These are phyloP conservation scores for Agelastica alni DNA, from an alignment of 2,888 invertebrate genomes.

Conservation along the genomic window DNA sequence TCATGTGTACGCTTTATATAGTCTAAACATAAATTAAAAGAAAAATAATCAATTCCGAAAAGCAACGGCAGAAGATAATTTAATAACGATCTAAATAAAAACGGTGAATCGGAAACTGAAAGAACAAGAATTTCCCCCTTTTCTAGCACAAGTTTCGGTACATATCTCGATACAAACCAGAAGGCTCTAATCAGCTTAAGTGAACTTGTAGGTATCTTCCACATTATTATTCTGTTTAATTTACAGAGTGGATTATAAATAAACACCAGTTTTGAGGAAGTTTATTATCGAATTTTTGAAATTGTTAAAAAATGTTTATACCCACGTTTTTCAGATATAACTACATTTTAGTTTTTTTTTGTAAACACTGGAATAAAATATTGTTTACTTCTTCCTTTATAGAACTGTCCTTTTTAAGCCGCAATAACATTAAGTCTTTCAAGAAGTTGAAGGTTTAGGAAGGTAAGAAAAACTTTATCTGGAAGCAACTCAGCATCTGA, in stretches of 20 bases:
- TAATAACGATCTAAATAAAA: conserved; percentile 35
- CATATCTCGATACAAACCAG: conserved; percentile 45
- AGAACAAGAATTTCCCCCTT: conserved; percentile 37
- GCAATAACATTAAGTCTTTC: no score
- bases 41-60: conserved; percentile 32
- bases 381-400: no score
- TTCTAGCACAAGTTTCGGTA: conserved; percentile 39
- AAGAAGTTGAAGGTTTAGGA: no score
- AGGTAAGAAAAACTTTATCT: no score
- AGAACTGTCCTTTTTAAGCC: no score
- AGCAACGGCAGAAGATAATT: conserved; percentile 29
- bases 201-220: conserved; percentile 35
- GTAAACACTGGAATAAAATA: no score
- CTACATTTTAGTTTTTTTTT: no score
- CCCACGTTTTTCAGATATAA: no score
- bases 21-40: conserved; percentile 29
- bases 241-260: conserved; percentile 19
- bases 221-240: conserved; percentile 25
- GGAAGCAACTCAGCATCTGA: no score
- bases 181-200: conserved; percentile 43
- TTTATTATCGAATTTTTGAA: no score
- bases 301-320: no score
- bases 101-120: conserved; percentile 33
- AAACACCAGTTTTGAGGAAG: conserved; percentile 18
- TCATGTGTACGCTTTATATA: conserved; percentile 14